Evolutionary conservation across 2,113 vertebrate genomes (phyloP), one percentile per base, ranked within the genome.

Genomic region (Nerophis ophidion): DNA sequence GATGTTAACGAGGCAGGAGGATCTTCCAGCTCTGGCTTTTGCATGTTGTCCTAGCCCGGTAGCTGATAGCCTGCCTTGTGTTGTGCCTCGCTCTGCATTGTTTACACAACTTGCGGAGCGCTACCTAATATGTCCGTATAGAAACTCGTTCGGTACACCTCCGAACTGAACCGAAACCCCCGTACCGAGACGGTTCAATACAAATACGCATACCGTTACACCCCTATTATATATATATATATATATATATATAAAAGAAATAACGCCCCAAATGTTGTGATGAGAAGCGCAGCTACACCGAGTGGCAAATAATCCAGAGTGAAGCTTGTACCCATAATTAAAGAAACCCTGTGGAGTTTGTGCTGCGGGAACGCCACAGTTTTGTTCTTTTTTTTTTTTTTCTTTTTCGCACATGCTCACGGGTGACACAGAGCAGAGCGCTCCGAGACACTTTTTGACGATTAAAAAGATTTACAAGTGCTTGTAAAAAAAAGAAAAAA

Each of bases 381-480:
- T 57, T 45, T 44, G 5, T 42, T 26, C 52, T 8, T 26, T 34
- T 7, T 34, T 9, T 8, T 9, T 9, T 12, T 35, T 26, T 6
- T 34, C 13, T 12, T 35, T 26, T 6, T 34, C 13, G 45, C 26
- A 15, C 57, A 45, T n/a, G 44, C 44, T 58, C 38, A 14, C 14
- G 47, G n/a, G 47, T 15, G 47, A 48, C n/a, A 49, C 48, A 10
- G 16, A 9, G 15, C 15, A 49, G 4, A 49, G 16, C 9, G n/a
- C 48, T 7, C 8, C 14, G 8, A 59, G 45, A 49, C n/a, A 35
- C 26, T 59, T 59, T 26, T 47, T 47, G 44, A 59, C 45, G 26
- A 59, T 59, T 47, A 46, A 44, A 59, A 46, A 47, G 57, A 59
- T 59, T 47, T 47, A 47, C 17, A 59, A 34, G 57, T 34, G 57